A percentile compares a stretch with the other conserved stretches of the same genome.
These are phyloP conservation scores for Hypomesus transpacificus DNA, from an alignment of 2,113 vertebrate genomes.

Conservation along the genomic window DNA sequence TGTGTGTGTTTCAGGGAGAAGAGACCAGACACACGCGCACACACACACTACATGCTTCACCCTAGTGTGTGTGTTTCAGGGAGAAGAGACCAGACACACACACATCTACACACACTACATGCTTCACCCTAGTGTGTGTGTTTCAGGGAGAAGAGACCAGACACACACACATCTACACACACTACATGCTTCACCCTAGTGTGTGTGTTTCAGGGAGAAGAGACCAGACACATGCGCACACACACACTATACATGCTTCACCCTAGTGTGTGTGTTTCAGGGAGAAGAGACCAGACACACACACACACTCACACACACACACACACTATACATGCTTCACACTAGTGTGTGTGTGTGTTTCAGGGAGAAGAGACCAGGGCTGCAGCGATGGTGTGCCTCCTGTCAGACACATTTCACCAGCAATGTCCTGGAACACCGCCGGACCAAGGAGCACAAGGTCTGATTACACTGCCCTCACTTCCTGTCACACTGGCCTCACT, in stretches of 20 bases:
- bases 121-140: too few species aligned
- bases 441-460: constrained; percentile 92
- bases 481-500: too few species aligned
- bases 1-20: too few species aligned
- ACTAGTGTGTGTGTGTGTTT: neutral
- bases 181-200: neutral
- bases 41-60: too few species aligned
- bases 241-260: too few species aligned
- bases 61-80: too few species aligned
- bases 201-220: constrained; percentile 72
- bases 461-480: too few species aligned
- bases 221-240: too few species aligned
- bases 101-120: constrained; percentile 4
- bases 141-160: too few species aligned
- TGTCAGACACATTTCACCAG: constrained; percentile 86
- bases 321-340: neutral
- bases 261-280: too few species aligned
- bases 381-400: constrained; percentile 85
- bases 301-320: neutral
- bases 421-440: constrained; percentile 84
- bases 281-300: too few species aligned
- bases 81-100: neutral
- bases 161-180: neutral
- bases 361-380: constrained; percentile 76
- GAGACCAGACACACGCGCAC: too few species aligned